These are phyloP conservation scores for Cheilosia vulpina DNA, from an alignment of 2,888 invertebrate genomes.

Conservation along the genomic window DNA sequence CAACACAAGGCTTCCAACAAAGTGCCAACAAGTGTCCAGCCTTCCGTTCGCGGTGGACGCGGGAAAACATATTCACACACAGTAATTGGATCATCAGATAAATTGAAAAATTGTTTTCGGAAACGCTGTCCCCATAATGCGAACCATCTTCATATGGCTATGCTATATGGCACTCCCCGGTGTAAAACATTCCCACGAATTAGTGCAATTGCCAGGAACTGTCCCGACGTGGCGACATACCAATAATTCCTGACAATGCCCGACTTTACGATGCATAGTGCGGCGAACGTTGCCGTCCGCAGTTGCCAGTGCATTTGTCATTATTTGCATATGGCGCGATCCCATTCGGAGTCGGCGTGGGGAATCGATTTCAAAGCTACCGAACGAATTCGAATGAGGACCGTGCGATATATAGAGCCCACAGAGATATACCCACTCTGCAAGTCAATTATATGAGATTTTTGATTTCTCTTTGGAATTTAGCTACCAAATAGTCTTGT, in stretches of 20 bases:
- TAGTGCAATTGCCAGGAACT: conserved; percentile 70
- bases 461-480: conserved; percentile 72
- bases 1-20: neutral
- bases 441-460: conserved; percentile 71
- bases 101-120: conserved; percentile 72
- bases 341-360: conserved; percentile 41
- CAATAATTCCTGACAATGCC: conserved; percentile 68
- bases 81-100: conserved; percentile 75
- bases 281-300: conserved; percentile 9
- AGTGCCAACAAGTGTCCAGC: neutral
- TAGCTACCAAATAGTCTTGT: conserved; percentile 67
- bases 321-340: conserved; percentile 75
- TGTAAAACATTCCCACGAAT: conserved; percentile 69
- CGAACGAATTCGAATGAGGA: conserved; percentile 59
- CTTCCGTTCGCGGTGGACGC: neutral
- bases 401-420: conserved; percentile 30
- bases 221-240: conserved; percentile 61
- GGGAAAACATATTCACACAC: conserved; percentile 45
- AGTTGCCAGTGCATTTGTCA: conserved; percentile 67
- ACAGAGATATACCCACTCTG: conserved; percentile 25
- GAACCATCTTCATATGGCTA: neutral
- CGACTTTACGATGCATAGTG: conserved; percentile 52
- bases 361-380: conserved; percentile 74
- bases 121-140: conserved; percentile 24
- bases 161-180: conserved; percentile 10